Conservation (phyloP, 2,797 vertebrate genomes). For the Tenualosa ilisha region DNA sequence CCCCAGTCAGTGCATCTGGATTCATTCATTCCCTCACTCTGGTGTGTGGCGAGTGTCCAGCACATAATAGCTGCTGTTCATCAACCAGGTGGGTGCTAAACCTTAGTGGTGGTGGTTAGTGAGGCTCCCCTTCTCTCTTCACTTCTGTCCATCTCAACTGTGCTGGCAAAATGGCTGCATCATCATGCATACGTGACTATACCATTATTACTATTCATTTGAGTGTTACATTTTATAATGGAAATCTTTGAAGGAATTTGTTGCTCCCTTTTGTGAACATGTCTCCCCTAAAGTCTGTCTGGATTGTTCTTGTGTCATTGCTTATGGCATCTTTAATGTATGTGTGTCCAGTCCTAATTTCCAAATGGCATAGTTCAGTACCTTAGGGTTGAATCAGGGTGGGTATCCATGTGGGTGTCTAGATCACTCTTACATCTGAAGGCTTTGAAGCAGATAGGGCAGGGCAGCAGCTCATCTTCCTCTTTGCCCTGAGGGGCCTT, state of each 20-base stretch:
- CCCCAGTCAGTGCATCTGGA: no score
- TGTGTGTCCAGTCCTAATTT: neutral
- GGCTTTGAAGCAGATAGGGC: slow-evolving; percentile 93
- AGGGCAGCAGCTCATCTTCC: slow-evolving; percentile 84
- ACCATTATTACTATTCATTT: no score
- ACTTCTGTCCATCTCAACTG: no score
- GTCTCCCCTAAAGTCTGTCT: neutral
- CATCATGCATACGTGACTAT: no score
- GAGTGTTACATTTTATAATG: no score
- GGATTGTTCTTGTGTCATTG: neutral
- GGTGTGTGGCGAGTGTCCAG: no score
- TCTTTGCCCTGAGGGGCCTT: slow-evolving; percentile 55
- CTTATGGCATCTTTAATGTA: neutral
- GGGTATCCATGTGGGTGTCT: slow-evolving; percentile 94
- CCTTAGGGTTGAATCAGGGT: slow-evolving; percentile 91
- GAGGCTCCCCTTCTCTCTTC: no score
- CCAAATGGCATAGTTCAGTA: slow-evolving; percentile 52
- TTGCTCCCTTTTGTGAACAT: neutral
- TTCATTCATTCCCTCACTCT: no score
- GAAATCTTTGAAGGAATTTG: neutral
- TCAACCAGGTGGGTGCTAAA: no score
- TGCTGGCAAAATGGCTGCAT: no score
- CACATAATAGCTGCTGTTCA: no score
- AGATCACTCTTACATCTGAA: slow-evolving; percentile 90
- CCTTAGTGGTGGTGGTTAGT: no score